A percentile compares a stretch with the other conserved stretches of the same genome.
These are phyloP conservation scores for Myopa testacea DNA, from an alignment of 2,888 invertebrate genomes.

Conservation along the genomic window DNA sequence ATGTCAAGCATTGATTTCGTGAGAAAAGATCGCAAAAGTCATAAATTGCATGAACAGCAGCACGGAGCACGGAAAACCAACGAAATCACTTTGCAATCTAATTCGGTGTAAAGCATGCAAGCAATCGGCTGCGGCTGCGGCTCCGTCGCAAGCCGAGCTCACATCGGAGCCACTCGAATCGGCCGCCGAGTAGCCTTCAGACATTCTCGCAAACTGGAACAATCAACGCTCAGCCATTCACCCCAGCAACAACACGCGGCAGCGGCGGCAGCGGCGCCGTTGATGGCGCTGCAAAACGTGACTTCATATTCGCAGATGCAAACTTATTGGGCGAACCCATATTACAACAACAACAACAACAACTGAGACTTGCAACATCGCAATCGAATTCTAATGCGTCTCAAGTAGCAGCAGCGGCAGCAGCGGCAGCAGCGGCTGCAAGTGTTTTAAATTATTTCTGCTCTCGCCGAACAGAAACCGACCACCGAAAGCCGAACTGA, in stretches of 20 bases:
- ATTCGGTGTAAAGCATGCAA: slow-evolving; percentile 17
- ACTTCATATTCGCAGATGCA: slow-evolving; percentile 17
- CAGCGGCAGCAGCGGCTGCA: slow-evolving; percentile 12
- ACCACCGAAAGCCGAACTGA: not conserved
- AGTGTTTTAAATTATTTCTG: not conserved
- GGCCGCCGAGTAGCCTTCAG: slow-evolving; percentile 46
- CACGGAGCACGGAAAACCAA: not conserved
- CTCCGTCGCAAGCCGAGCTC: not conserved
- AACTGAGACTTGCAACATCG: not conserved
- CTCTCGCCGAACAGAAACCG: not conserved
- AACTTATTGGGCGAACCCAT: slow-evolving; percentile 11
- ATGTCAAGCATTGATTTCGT: slow-evolving; percentile 38
- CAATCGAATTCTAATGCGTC: slow-evolving; percentile 25
- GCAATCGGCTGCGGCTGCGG: not conserved
- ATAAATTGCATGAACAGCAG: slow-evolving; percentile 28
- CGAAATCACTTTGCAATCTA: slow-evolving; percentile 17
- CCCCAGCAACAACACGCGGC: slow-evolving; percentile 39
- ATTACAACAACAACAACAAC: slow-evolving; percentile 12
- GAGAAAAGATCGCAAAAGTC: slow-evolving; percentile 37
- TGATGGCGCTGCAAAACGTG: slow-evolving; percentile 18
- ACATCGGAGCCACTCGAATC: not conserved
- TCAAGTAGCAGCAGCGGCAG: not conserved
- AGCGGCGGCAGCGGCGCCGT: not conserved
- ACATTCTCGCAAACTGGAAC: slow-evolving; percentile 50
- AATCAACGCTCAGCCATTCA: slow-evolving; percentile 50